phyloP scores from a whole-genome alignment of 2,113 vertebrate species.

The Xenotilapia leptura region DNA sequence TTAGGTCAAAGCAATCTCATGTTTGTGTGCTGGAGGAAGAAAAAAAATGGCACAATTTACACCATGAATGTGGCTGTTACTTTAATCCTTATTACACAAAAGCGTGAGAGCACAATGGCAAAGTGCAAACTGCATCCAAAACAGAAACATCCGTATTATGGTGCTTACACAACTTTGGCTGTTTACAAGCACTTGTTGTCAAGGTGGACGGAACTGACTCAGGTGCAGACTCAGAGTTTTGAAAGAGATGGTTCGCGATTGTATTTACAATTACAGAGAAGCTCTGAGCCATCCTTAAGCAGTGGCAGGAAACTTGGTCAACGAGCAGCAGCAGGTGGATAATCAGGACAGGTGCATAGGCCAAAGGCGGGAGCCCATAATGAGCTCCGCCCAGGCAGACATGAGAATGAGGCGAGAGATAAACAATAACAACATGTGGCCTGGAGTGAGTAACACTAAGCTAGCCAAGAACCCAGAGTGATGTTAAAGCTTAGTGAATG shows the following conservation, averaged over 20 bases:
- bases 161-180: neutral
- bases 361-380: neutral
- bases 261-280: neutral
- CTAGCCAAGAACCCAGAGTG: neutral
- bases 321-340: neutral
- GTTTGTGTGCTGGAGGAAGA: neutral
- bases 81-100: neutral
- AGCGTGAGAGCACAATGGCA: neutral
- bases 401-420: neutral
- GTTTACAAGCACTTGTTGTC: neutral
- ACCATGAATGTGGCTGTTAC: neutral
- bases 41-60: neutral
- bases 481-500: neutral
- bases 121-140: neutral
- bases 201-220: accelerated
- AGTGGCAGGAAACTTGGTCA: neutral
- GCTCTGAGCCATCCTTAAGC: neutral
- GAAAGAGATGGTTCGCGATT: neutral
- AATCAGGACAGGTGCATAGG: neutral
- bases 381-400: neutral
- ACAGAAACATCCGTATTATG: neutral
- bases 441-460: neutral
- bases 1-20: neutral
- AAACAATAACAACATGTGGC: neutral
- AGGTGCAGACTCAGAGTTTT: neutral